Percentiles rank a stretch among this genome's conserved stretches.
phyloP scores from a whole-genome alignment of 2,888 invertebrate genomes.

The Epirrita christyi region DNA sequence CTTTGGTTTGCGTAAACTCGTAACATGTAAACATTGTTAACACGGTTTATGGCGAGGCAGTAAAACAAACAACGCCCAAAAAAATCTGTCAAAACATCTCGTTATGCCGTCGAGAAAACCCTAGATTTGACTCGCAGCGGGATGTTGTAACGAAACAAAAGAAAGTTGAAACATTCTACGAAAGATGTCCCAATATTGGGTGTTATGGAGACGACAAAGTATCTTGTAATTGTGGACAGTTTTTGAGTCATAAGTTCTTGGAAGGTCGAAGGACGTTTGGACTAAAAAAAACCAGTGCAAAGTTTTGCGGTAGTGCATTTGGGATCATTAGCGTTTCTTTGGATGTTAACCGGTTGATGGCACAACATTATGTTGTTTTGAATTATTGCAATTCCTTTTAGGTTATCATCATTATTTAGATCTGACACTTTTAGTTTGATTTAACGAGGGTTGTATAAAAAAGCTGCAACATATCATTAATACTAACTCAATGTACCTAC shows the following conservation, averaged over 20 bases:
- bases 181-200: constrained; percentile 17
- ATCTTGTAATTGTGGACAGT: constrained; percentile 59
- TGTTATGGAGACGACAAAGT: constrained; percentile 53
- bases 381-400: constrained; percentile 58
- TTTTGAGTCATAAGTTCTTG: constrained; percentile 65
- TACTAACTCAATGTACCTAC: no score
- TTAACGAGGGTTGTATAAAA: constrained; percentile 14
- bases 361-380: constrained; percentile 57
- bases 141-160: constrained; percentile 64
- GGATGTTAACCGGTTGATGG: constrained; percentile 44
- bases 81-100: constrained; percentile 65
- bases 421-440: constrained; percentile 34
- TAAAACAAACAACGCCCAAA: constrained; percentile 39
- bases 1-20: constrained; percentile 45
- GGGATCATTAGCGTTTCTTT: constrained; percentile 64
- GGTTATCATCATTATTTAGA: constrained; percentile 57
- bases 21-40: constrained; percentile 44
- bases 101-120: constrained; percentile 53
- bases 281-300: constrained; percentile 61
- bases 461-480: neutral
- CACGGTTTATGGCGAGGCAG: constrained; percentile 37
- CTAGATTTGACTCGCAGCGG: constrained; percentile 62
- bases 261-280: constrained; percentile 70
- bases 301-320: constrained; percentile 58
- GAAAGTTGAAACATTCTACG: constrained; percentile 51